Evolutionary conservation across 2,888 invertebrate species (phyloP).

Genomic region (Falcaria lacertinaria): DNA sequence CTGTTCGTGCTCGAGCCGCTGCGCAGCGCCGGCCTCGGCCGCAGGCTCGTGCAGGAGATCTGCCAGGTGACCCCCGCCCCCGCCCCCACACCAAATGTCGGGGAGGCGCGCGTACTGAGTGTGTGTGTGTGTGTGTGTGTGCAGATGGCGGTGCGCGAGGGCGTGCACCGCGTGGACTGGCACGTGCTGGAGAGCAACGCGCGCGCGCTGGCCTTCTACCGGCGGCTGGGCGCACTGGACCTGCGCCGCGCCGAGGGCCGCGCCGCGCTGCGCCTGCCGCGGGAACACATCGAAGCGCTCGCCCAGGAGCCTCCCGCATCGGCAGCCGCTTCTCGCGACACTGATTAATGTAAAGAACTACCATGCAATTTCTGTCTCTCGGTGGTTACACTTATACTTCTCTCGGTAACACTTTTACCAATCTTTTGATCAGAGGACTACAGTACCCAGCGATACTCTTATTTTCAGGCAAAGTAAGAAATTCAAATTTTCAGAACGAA

Average conservation of each 20-base stretch:
- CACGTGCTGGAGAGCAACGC: conserved; percentile 87
- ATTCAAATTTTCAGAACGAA: no score
- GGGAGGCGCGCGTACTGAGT: no score
- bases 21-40: conserved; percentile 82
- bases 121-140: not conserved
- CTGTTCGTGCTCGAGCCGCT: conserved; percentile 85
- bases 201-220: conserved; percentile 88
- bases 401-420: no score
- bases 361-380: no score
- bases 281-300: conserved; percentile 34
- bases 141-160: conserved; percentile 59
- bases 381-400: no score
- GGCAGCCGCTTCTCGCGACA: no score
- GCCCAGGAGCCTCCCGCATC: conserved; percentile 17
- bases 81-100: not conserved
- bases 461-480: no score
- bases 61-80: conserved; percentile 25
- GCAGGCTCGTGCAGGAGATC: conserved; percentile 74
- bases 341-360: no score
- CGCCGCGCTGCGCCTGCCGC: conserved; percentile 57
- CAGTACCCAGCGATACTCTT: no score
- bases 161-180: conserved; percentile 86
- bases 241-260: conserved; percentile 48
- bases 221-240: conserved; percentile 81
- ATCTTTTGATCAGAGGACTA: no score